phyloP scores from a whole-genome alignment of 2,888 invertebrate genomes.

The Vesta saturnalis region DNA sequence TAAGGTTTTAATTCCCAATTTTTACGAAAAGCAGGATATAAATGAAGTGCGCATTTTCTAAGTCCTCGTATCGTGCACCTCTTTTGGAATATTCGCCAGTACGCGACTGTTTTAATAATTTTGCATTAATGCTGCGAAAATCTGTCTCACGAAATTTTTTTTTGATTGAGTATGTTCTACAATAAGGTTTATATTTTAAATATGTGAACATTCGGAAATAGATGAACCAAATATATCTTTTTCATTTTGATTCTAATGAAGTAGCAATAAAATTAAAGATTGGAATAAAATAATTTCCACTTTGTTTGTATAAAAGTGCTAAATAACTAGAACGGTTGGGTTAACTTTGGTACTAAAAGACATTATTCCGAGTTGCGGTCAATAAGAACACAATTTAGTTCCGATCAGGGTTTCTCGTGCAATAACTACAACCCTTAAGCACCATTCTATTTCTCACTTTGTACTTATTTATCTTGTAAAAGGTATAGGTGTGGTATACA shows the following conservation, averaged over 20 bases:
- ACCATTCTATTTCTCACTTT: conserved; percentile 20
- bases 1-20: too few species aligned
- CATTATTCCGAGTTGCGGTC: conserved; percentile 28
- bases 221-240: too few species aligned
- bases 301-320: conserved; percentile 23
- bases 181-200: too few species aligned
- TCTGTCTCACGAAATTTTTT: too few species aligned
- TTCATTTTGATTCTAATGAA: background rate
- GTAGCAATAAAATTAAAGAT: background rate
- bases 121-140: too few species aligned
- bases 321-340: conserved; percentile 21
- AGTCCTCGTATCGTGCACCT: too few species aligned
- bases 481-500: conserved; percentile 7
- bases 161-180: too few species aligned
- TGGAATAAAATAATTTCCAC: background rate
- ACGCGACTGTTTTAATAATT: too few species aligned
- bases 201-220: too few species aligned
- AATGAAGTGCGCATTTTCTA: too few species aligned
- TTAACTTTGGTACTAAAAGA: conserved; percentile 29
- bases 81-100: too few species aligned
- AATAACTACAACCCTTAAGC: conserved; percentile 20
- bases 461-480: conserved; percentile 22
- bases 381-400: conserved; percentile 34
- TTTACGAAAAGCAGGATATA: too few species aligned
- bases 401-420: conserved; percentile 24